Evolutionary conservation across 2,888 invertebrate species (phyloP), one percentile per base, ranked within the genome.

Genomic region (Zonitis immaculata): DNA sequence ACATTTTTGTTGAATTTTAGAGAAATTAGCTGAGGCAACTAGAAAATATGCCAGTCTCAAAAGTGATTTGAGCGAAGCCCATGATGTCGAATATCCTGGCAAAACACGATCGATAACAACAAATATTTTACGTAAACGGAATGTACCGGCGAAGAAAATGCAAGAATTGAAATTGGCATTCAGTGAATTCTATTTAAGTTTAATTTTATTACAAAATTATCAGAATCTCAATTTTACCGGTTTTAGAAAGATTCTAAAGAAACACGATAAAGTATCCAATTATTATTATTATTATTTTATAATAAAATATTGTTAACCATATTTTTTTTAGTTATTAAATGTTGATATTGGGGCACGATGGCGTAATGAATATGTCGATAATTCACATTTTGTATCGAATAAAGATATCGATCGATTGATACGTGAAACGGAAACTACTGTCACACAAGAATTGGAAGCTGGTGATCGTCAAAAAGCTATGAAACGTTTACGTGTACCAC

Each of bases 21-120:
- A 94, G 76, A 94, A 94, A 76, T 78, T 94, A 67, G 92, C 93
- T 0, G 93, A 94, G 76, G 98, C 97, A 0, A 95, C 93, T 1
- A 82, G 97, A 60, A 96, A 95, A 78, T 95, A 88, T 77, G 92
- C 93, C 16, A 91, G 87, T 44, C 77, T 98, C 12, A 89, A 90
- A 73, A 91, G 89, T 49, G 97, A 98, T 72, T 78, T 98, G 2
- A 89, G 70, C 49, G 77, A 76, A 57, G 69, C 74, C 1, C 70
- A 69, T 46, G 73, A 73, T 44, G 68, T 73, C 22, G 71, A 73
- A 51, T 71, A 71, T 54, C 64, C 69, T 27, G 67, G 69, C 9
- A 76, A 74, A 58, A 67, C 68, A 47, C 64, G 51, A 6, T 66
- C 67, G 2, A 64, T 72, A 9, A 70, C 68, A 52, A 68, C 69